phyloP scores from a whole-genome alignment of 2,797 vertebrate genomes.

The Tragelaphus eurycerus region DNA sequence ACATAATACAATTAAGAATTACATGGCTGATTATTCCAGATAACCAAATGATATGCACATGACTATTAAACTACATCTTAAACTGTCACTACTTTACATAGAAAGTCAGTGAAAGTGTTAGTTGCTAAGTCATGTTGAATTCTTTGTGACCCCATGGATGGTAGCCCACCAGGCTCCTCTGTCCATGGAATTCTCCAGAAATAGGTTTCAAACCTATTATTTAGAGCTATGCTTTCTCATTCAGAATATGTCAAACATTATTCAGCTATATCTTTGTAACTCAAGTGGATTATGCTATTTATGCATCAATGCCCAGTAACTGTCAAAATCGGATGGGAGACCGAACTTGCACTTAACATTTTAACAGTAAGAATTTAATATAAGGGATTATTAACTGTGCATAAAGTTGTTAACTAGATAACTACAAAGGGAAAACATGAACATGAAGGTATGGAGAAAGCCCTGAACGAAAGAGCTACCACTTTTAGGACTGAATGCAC shows the following conservation, averaged over 20 bases:
- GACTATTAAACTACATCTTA: neutral
- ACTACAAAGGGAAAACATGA: neutral
- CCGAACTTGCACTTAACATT: neutral
- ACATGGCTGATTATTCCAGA: neutral
- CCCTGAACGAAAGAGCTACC: neutral
- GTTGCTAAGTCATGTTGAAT: neutral
- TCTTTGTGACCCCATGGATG: neutral
- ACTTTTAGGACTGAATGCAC: neutral
- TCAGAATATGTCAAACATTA: neutral
- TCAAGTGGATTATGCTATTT: neutral
- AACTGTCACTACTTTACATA: neutral
- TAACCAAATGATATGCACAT: neutral
- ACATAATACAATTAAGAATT: constrained; percentile 11
- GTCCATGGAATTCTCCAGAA: neutral
- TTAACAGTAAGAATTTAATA: neutral
- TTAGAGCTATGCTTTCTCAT: neutral
- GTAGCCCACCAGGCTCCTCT: neutral
- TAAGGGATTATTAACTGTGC: neutral
- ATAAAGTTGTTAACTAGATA: neutral
- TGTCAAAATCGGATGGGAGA: neutral
- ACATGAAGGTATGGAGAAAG: neutral
- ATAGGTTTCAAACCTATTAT: neutral
- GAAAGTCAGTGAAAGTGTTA: neutral
- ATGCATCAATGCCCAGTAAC: neutral
- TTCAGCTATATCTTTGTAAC: neutral